Base-by-base conservation (phyloP, 2,888 invertebrate genomes). In the Zaprionus obscuricornis region DNA sequence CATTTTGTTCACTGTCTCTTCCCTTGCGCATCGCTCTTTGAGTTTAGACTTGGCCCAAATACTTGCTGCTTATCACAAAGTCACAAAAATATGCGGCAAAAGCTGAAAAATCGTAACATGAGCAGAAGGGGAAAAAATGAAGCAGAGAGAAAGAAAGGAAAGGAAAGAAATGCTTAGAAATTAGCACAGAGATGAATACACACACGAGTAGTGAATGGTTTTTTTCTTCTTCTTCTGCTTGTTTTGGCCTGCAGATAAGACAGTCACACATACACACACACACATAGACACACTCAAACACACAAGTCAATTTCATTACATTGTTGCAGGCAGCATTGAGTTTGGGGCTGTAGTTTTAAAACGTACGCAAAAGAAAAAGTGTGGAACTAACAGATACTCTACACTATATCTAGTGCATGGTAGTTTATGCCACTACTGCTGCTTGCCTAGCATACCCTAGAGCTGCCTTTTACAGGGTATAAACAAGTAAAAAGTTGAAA, bases 171-270 rank as follows among this genome's bases (percentile, higher is more conserved):
- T 81, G 79, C 79, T 73, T 83, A 66, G 74, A 81, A 81, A 81
- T 85, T 81, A 85, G 83, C 83, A 75, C 85, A 83, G 67, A 78
- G 64, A 68, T 83, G 79, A 78, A 85, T 66, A 70, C 70, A 69
- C 83, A 75, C 74, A 66, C 70, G 63, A 82, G 79, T 75, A 79
- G 58, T 37, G 47, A 43, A 37, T 62, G 54, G 29, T 54, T 8
- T 4, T 29, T 4, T 8, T 4, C 10, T 4, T 29, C 10, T 29
- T 4, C 2, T n/a, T 18, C 14, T 17, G 13, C 17, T 24, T 45
- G 17, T 45, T 0, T 49, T 65, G 59, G 64, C 46, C 55, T 34
- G 54, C 42, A 82, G 83, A 77, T 78, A 78, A 83, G 78, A 75
- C 66, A 73, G 60, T 42, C n/a, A 31, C 14, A 36, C 14, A 17